A percentile compares a stretch with the other conserved stretches of the same genome.
Conservation (phyloP, 2,888 invertebrate genomes). For the Eristalinus aeneus region DNA sequence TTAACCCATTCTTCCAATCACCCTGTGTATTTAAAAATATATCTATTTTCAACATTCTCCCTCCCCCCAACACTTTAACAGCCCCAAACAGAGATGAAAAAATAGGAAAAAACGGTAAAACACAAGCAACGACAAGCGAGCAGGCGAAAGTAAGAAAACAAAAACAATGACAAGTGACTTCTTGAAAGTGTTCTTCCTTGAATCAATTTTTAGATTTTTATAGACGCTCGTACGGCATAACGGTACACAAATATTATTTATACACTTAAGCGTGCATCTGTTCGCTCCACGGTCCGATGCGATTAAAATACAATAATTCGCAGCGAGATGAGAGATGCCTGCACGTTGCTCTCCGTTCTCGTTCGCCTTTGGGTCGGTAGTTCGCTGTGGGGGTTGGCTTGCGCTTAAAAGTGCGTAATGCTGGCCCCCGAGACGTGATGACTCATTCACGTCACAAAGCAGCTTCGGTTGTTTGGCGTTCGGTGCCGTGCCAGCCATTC, state of each 20-base stretch:
- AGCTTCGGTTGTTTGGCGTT: slow-evolving; percentile 54
- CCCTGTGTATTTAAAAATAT: background rate
- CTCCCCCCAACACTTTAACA: background rate
- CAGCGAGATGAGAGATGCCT: slow-evolving; percentile 32
- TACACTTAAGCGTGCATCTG: slow-evolving; percentile 64
- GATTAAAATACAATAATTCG: slow-evolving; percentile 69
- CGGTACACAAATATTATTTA: slow-evolving; percentile 50
- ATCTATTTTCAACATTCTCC: background rate
- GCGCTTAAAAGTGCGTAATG: slow-evolving; percentile 57
- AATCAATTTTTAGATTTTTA: slow-evolving; percentile 54
- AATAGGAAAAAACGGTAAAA: background rate
- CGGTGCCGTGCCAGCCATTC: slow-evolving; percentile 58
- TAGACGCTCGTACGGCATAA: slow-evolving; percentile 37
- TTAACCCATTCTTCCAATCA: background rate
- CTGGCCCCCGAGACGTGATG: slow-evolving; percentile 36
- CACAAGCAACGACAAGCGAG: background rate
- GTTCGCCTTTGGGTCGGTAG: background rate
- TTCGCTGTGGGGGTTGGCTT: background rate
- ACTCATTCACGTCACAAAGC: slow-evolving; percentile 47
- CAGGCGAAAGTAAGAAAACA: background rate
- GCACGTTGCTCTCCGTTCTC: background rate
- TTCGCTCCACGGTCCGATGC: slow-evolving; percentile 60
- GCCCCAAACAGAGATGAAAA: slow-evolving; percentile 7
- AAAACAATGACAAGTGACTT: slow-evolving; percentile 26
- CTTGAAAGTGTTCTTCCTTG: slow-evolving; percentile 57